These are phyloP conservation scores for Vanessa atalanta DNA, from an alignment of 1,140 invertebrate genomes.

Conservation along the genomic window DNA sequence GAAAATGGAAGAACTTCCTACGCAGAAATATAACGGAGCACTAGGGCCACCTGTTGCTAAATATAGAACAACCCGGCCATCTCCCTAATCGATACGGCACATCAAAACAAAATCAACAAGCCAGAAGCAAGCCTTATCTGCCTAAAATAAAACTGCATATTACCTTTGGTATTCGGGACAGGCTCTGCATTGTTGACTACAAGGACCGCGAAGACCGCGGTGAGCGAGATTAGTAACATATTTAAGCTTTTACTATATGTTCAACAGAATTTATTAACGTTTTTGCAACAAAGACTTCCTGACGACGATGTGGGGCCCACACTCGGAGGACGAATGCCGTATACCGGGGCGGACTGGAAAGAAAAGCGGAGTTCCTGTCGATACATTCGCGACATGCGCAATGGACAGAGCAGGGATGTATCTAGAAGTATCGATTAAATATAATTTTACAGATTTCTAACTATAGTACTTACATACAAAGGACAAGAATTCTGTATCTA, in stretches of 20 bases:
- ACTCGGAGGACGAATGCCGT: slow-evolving; percentile 63
- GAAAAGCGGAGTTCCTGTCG: slow-evolving; percentile 68
- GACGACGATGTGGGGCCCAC: slow-evolving; percentile 53
- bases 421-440: slow-evolving; percentile 19
- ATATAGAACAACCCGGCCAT: slow-evolving; percentile 62
- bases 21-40: slow-evolving; percentile 55
- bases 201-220: slow-evolving; percentile 72
- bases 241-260: slow-evolving; percentile 35
- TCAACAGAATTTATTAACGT: slow-evolving; percentile 37
- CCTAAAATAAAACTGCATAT: slow-evolving; percentile 20
- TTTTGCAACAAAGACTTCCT: slow-evolving; percentile 14
- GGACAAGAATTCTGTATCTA: too few species aligned
- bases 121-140: slow-evolving; percentile 15
- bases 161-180: slow-evolving; percentile 70
- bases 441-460: background rate
- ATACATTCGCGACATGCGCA: slow-evolving; percentile 78
- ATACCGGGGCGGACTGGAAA: slow-evolving; percentile 57
- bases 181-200: slow-evolving; percentile 56
- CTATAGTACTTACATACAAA: background rate
- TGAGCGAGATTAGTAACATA: slow-evolving; percentile 65
- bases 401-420: slow-evolving; percentile 60
- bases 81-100: slow-evolving; percentile 61
- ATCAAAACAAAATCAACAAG: slow-evolving; percentile 49
- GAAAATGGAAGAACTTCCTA: slow-evolving; percentile 49
- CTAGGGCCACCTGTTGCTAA: slow-evolving; percentile 74